A percentile compares a stretch with the other conserved stretches of the same genome.
Evolutionary conservation across 2,113 vertebrate species (phyloP).

Genomic region (Bambusicola thoracicus): DNA sequence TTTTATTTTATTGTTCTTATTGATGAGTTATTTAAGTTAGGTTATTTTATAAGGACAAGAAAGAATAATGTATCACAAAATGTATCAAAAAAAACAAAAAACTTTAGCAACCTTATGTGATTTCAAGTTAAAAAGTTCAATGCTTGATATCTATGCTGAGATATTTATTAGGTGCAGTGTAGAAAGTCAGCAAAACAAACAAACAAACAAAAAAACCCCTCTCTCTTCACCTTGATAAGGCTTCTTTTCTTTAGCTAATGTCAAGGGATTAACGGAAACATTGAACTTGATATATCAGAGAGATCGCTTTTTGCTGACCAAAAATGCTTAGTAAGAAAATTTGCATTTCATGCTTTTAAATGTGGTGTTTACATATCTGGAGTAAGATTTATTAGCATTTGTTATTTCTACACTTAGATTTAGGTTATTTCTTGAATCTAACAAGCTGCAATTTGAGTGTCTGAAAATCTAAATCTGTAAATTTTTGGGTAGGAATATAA

Average conservation of each 20-base stretch:
- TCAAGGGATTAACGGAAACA: not conserved
- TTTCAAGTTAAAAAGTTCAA: not conserved
- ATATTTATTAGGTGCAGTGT: not conserved
- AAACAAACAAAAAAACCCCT: not conserved
- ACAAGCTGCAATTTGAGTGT: not conserved
- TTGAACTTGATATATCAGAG: constrained; percentile 7
- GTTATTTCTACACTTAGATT: constrained; percentile 13
- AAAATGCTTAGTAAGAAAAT: constrained; percentile 14
- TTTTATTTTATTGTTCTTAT: not conserved
- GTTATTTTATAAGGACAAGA: not conserved
- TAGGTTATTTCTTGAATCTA: constrained; percentile 34
- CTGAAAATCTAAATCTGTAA: constrained; percentile 1
- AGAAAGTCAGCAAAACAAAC: not conserved
- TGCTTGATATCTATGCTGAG: not conserved
- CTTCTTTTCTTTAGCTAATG: constrained; percentile 6
- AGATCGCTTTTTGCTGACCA: constrained; percentile 32
- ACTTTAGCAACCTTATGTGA: not conserved
- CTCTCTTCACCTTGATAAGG: not conserved
- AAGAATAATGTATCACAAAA: not conserved
- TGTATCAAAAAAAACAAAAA: not conserved
- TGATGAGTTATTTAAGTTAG: not conserved
- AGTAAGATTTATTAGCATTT: constrained; percentile 26
- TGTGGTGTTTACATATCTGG: not conserved
- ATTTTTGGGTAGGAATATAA: not conserved
- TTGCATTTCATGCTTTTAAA: constrained; percentile 44